phyloP scores from a whole-genome alignment of 2,797 vertebrate genomes.

The Hylomyscus alleni region DNA sequence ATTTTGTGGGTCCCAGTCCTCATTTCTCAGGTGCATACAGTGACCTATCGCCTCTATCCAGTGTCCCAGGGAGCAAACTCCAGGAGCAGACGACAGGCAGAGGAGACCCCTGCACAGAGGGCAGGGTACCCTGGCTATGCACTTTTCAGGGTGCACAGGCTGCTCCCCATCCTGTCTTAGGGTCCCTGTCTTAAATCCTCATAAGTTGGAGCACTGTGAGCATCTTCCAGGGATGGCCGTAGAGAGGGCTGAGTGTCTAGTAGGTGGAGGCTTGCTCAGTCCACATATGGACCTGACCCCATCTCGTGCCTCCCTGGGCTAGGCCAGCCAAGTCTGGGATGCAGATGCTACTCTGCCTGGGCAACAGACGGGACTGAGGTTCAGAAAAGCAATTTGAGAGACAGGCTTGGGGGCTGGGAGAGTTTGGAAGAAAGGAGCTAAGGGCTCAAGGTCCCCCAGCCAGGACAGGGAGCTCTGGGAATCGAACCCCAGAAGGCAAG shows the following conservation, averaged over 20 bases:
- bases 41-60: fast-evolving
- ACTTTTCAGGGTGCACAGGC: background rate
- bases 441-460: background rate
- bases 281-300: too few species aligned
- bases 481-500: background rate
- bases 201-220: background rate
- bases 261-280: background rate
- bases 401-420: fast-evolving
- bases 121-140: background rate
- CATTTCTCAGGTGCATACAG: background rate
- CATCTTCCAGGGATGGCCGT: background rate
- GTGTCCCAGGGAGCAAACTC: background rate
- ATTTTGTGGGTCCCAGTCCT: background rate
- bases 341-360: fast-evolving
- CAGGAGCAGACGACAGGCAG: background rate
- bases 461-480: fast-evolving
- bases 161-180: background rate
- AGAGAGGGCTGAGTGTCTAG: fast-evolving
- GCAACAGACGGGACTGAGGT: background rate
- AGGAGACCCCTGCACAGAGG: background rate
- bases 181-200: background rate
- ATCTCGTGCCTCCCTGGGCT: background rate
- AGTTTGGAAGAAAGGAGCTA: too few species aligned
- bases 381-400: background rate
- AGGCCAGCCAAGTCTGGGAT: too few species aligned